Evolutionary conservation across 2,113 vertebrate species (phyloP), one percentile per base, ranked within the genome.

Genomic region (Oncorhynchus keta): DNA sequence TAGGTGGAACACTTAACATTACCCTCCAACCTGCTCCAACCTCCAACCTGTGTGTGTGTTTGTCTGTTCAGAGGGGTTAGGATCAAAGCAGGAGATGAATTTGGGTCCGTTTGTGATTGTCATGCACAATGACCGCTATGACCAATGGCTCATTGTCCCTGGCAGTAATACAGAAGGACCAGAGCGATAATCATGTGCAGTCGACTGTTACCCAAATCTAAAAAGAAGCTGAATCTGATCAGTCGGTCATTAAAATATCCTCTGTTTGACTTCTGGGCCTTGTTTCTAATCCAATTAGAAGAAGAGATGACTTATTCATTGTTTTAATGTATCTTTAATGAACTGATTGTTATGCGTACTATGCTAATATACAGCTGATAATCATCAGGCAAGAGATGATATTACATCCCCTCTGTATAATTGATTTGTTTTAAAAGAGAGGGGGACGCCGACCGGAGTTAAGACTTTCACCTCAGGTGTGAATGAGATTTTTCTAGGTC

Each of bases 331-430:
- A 66, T 66, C 11, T 66, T 66, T 14, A 66, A 66, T 70, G 12
- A 70, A 49, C 70, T 72, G 70, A 61, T 32, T 71, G 64, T 75
- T n/a, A 49, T 30, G 6, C 64, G 24, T 39, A 18, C 51, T 16
- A 69, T 32, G 65, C 45, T 74, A 55, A 78, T 73, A 59, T 76
- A 77, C 71, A 77, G 35, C 68, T 22, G 35, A 66, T 32, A 18
- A 57, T 51, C 75, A 45, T 39, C 32, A 74, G 80, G 51, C 39
- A 80, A 68, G 68, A 70, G 72, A 76, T n/a, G 51, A 16, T 39
- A 73, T 68, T 61, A 64, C 28, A n/a, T 26, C 55, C 35, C 70
- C 73, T 74, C 65, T 32, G 51, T 55, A 55, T 14, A 18, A 55
- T 55, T 55, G 14, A 55, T 55, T 18, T 0, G 3, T 55, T 55